Evolutionary conservation across 2,888 invertebrate genomes (phyloP), one percentile per base, ranked within the genome.

Genomic region (Sesamia inferens): DNA sequence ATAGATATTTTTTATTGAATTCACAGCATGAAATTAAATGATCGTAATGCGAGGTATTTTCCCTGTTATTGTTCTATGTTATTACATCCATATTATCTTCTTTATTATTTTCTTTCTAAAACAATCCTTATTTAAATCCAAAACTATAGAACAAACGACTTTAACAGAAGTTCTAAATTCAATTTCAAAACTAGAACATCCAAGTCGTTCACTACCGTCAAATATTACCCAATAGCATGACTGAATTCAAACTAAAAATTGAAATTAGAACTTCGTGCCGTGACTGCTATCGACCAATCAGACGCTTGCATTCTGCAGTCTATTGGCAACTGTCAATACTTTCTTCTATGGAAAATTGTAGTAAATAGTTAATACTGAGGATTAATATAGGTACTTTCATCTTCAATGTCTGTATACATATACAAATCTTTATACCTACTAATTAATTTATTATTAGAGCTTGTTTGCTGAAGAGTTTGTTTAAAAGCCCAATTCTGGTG

Each of bases 201-300:
- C 77, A 81, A 81, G 68, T 85, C 79, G 77, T 83, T 69, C 76
- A 69, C 59, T 71, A 76, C 65, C 72, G 68, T 72, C 80, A 79
- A 81, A 86, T 85, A 85, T 87, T 85, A 76, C 80, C 76, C 68
- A 85, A 86, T 86, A 76, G 87, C 87, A 86, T 85, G 86, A 75
- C 82, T 86, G 80, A 66, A 79, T 77, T 87, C 83, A 77, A 81
- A 79, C 85, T 79, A 87, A 86, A 87, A 85, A 85, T 85, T 86
- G 77, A 82, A 87, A 86, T 86, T 75, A 84, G 87, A 84, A 84
- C 80, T 79, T 77, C 65, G 79, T 79, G 71, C 64, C 87, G 84
- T 87, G 87, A 85, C 77, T 83, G 22, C 59, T 74, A 73, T 76
- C 85, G 78, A 82, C 79, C 81, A 80, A 86, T 85, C 79, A 76